Base-by-base conservation (phyloP, 2,113 vertebrate species). In the Gracilinanus agilis region DNA sequence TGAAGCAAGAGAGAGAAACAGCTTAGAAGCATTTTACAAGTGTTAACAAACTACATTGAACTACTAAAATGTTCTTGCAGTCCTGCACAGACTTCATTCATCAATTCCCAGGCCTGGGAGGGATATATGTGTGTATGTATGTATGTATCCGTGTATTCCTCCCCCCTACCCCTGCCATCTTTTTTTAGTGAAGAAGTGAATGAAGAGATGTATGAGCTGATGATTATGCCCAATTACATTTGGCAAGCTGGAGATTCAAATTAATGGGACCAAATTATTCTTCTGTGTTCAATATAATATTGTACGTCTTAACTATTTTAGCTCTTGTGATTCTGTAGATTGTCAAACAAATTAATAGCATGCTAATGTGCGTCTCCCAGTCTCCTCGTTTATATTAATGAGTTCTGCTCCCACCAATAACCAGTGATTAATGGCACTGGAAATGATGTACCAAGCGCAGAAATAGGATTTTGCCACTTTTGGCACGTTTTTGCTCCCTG, bases 341-440 rank as follows among this genome's bases (percentile, higher is more conserved):
- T 61, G 93, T 98, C 98, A 95, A 96, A 94, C 96, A 97, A 97
- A 96, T 97, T 97, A 98, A 98, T 97, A 96, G 96, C 96, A 67
- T 93, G 58, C 96, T 98, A 98, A 98, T 98, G 96, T 94, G 96
- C 91, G 96, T 97, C 96, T 98, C 98, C 98, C 97, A 98, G 97
- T 94, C 97, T 97, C 90, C 98, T 98, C 96, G 94, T 98, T 98
- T 98, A 75, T 98, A 98, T 98, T 98, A 98, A 98, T 98, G 98
- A 98, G 98, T 97, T 98, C 98, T 96, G 96, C 97, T 97, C 96
- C 96, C 97, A 96, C 98, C 95, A 97, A 98, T 98, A 98, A 97
- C 98, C 92, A 92, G 97, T 98, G 98, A 98, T 98, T 98, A 98
- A 98, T 98, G 98, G 97, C 97, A 75, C 93, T 91, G 96, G 96